A percentile compares a stretch with the other conserved stretches of the same genome.
These are phyloP conservation scores for Harpagoxenus sublaevis DNA, from an alignment of 2,888 invertebrate species.

Conservation along the genomic window DNA sequence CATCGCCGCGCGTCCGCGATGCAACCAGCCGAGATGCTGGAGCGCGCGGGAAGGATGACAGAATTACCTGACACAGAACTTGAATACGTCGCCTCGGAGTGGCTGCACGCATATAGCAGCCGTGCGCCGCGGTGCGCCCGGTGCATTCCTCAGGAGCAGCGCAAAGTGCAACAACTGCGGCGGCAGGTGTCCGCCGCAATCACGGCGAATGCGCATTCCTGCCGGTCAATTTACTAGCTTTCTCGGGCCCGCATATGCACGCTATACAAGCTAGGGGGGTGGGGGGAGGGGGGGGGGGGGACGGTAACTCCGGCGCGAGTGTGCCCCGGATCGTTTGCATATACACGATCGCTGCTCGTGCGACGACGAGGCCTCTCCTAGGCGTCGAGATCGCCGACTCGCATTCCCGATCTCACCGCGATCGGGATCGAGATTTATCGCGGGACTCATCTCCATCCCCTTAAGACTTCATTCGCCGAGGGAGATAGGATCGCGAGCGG, in stretches of 20 bases:
- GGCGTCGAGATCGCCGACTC: background rate
- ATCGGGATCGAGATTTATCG: background rate
- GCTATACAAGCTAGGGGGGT: background rate
- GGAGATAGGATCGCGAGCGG: background rate
- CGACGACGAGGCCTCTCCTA: background rate
- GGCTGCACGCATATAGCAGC: background rate
- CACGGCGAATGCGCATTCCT: constrained; percentile 83
- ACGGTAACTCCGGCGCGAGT: constrained; percentile 45
- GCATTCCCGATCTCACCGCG: background rate
- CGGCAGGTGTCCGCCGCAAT: constrained; percentile 82
- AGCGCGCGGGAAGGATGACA: constrained; percentile 21
- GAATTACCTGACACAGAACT: constrained; percentile 49
- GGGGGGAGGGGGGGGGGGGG: no score
- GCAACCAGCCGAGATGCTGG: background rate
- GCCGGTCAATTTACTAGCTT: constrained; percentile 83
- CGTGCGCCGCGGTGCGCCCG: background rate
- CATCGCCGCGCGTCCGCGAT: background rate
- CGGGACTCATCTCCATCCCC: background rate
- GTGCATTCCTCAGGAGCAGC: constrained; percentile 69
- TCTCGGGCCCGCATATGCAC: constrained; percentile 77
- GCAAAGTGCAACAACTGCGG: constrained; percentile 69
- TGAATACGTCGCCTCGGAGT: constrained; percentile 23
- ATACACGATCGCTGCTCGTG: background rate
- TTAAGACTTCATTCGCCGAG: background rate
- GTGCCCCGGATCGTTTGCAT: constrained; percentile 54